phyloP scores from a whole-genome alignment of 2,888 invertebrate genomes.

The Cremastinae sp. region DNA sequence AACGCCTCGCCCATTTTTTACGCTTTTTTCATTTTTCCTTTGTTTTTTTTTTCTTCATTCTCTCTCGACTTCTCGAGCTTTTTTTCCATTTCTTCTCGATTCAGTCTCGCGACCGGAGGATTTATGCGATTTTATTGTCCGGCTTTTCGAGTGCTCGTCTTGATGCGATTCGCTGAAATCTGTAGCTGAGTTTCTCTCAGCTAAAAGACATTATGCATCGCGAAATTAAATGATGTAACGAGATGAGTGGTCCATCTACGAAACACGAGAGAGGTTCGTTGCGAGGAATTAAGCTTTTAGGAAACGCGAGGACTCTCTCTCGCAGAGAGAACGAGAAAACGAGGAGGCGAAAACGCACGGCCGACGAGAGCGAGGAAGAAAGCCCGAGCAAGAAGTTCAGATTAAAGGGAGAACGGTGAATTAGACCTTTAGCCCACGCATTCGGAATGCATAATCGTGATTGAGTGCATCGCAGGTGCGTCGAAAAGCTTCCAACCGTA shows the following conservation, averaged over 20 bases:
- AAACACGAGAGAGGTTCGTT: not conserved
- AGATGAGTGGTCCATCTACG: not conserved
- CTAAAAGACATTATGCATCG: constrained; percentile 24
- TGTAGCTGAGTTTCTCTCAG: constrained; percentile 22
- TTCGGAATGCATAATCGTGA: constrained; percentile 52
- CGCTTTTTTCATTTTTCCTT: constrained; percentile 48
- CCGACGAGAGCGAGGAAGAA: constrained; percentile 15
- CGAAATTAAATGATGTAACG: constrained; percentile 50
- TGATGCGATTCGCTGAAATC: constrained; percentile 34
- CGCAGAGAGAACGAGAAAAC: not conserved
- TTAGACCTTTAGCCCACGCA: constrained; percentile 45
- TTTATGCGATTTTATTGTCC: not conserved
- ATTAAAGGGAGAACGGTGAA: constrained; percentile 26
- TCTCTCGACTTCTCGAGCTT: not conserved
- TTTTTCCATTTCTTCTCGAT: constrained; percentile 2
- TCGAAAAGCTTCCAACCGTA: constrained; percentile 46
- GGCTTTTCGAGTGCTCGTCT: no score
- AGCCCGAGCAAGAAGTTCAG: constrained; percentile 26
- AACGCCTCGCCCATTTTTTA: constrained; percentile 77
- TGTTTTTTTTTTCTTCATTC: constrained; percentile 13
- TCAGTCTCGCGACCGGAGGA: not conserved
- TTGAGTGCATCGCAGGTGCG: constrained; percentile 55
- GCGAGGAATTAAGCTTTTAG: constrained; percentile 50
- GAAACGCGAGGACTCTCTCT: constrained; percentile 15
- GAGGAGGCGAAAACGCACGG: not conserved